Base-by-base conservation (phyloP, 2,888 invertebrate species). In the Parascotia fuliginaria region DNA sequence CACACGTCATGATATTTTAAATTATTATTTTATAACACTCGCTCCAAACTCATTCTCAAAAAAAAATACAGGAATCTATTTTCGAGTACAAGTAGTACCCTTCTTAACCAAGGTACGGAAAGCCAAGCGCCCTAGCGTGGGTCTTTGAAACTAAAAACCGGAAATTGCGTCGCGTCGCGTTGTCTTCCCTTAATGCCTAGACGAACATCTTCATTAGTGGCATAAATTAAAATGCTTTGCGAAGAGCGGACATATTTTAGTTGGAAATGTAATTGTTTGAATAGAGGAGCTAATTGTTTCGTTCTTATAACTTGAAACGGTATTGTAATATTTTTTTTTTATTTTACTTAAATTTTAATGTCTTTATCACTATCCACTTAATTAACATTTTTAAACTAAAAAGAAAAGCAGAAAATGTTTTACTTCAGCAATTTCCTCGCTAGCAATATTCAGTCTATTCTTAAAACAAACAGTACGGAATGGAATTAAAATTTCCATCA, bases 121-220 rank as follows among this genome's bases (percentile, higher is more conserved):
- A 78, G 79, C 65, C 48, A 48, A 67, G 65, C 77, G 73, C 70
- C 60, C 31, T 31, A 32, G 65, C 66, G 70, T 65, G 60, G 61
- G 79, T 84, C 89, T 91, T 90, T 91, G 89, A 88, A 91, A 89
- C 89, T 90, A 90, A 89, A 91, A 90, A 90, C 88, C 90, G 90
- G 90, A 91, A 89, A 91, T 90, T 89, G 85, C 88, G 84, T 85
- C 83, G 82, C 79, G 76, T 79, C 79, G 77, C 79, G 75, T 81
- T 79, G 79, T 82, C 82, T 83, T 85, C 77, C 81, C 72, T 79
- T 79, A 79, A 84, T 77, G 83, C 83, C 80, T 81, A 77, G 85
- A 73, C 75, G 69, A 77, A 77, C 80, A 69, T 84, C 85, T 87
- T 88, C 88, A 86, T 88, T 89, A 89, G 86, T 69, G 84, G 80